Percentiles rank a stretch among this genome's conserved stretches.
Evolutionary conservation across 2,888 invertebrate species (phyloP).

Genomic region (Tineola bisselliella): DNA sequence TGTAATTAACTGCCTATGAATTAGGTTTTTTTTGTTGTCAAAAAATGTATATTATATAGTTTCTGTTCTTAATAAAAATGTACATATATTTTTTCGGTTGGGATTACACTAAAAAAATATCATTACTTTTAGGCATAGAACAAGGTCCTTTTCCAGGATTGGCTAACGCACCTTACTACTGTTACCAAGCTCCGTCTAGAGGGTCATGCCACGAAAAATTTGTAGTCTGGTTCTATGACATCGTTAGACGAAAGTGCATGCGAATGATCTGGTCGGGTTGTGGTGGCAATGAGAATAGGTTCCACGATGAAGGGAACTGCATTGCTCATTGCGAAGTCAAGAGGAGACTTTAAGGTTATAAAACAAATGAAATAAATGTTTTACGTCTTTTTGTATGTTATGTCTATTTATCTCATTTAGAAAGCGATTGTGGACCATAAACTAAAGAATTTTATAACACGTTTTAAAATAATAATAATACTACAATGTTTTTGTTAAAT

Average conservation of each 20-base stretch:
- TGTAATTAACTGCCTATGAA: slow-evolving; percentile 4
- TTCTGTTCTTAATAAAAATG: too few species aligned
- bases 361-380: neutral
- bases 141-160: slow-evolving; percentile 48
- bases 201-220: slow-evolving; percentile 39
- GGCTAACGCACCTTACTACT: slow-evolving; percentile 48
- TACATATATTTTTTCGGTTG: too few species aligned
- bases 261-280: slow-evolving; percentile 57
- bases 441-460: too few species aligned
- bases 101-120: too few species aligned
- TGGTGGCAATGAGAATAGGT: slow-evolving; percentile 55
- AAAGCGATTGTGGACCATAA: too few species aligned
- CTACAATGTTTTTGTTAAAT: too few species aligned
- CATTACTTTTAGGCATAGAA: slow-evolving; percentile 36
- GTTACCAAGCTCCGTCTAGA: slow-evolving; percentile 47
- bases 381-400: too few species aligned
- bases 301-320: slow-evolving; percentile 31
- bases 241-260: slow-evolving; percentile 43
- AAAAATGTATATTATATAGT: too few species aligned
- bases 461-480: too few species aligned
- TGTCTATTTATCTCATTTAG: too few species aligned
- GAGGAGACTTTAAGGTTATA: slow-evolving; percentile 17
- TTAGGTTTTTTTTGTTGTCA: neutral
- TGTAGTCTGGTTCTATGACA: slow-evolving; percentile 46
- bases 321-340: slow-evolving; percentile 32